Conservation (phyloP, 1,140 invertebrate genomes). For the Trichogramma pretiosum region DNA sequence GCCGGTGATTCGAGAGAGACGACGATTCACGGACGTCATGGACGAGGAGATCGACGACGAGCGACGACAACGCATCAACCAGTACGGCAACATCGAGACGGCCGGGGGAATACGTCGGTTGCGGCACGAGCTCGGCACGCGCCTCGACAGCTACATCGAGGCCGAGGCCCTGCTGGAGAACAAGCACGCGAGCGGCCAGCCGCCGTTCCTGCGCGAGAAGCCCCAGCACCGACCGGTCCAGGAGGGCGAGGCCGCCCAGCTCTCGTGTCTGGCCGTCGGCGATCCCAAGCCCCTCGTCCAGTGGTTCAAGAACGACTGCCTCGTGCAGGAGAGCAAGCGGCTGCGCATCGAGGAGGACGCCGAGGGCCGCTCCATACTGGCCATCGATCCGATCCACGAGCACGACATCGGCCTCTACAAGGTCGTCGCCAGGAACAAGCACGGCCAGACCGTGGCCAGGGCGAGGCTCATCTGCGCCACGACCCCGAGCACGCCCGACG, state of each 20-base stretch:
- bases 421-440: slow-evolving; percentile 82
- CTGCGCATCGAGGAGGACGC: slow-evolving; percentile 67
- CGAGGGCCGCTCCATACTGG: slow-evolving; percentile 68
- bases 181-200: slow-evolving; percentile 67
- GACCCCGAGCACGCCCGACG: slow-evolving; percentile 73
- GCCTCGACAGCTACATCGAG: slow-evolving; percentile 72
- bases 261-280: slow-evolving; percentile 80
- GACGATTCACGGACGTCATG: slow-evolving; percentile 89
- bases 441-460: slow-evolving; percentile 66
- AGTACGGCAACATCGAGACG: slow-evolving; percentile 62
- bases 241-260: slow-evolving; percentile 65
- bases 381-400: slow-evolving; percentile 63
- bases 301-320: slow-evolving; percentile 91
- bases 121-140: slow-evolving; percentile 69
- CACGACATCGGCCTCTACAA: slow-evolving; percentile 90
- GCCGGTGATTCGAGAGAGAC: slow-evolving; percentile 77
- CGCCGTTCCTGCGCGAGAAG: slow-evolving; percentile 77
- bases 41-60: slow-evolving; percentile 93
- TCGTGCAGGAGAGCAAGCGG: slow-evolving; percentile 68
- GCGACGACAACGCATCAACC: slow-evolving; percentile 66
- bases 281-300: slow-evolving; percentile 84
- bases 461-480: slow-evolving; percentile 65
- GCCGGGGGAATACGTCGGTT: slow-evolving; percentile 61
- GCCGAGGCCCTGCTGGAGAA: slow-evolving; percentile 74
- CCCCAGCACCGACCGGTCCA: slow-evolving; percentile 69